Conservation (phyloP, 2,797 vertebrate species). For the Hephaestus fuliginosus region DNA sequence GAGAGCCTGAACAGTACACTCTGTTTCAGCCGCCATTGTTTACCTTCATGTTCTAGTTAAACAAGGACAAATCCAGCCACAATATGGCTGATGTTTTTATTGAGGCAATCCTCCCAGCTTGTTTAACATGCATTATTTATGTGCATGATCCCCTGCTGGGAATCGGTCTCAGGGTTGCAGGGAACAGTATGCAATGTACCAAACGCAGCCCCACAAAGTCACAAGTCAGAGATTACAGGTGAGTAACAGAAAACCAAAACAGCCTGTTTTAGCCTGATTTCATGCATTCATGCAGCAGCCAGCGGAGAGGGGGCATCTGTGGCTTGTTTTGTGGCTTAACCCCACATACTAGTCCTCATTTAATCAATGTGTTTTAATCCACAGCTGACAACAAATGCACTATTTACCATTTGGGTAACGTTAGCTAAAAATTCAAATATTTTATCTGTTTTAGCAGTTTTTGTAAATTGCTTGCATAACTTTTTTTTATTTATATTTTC, state of each 20-base stretch:
- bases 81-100: slow-evolving; percentile 50
- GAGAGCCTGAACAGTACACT: not conserved
- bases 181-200: slow-evolving; percentile 10
- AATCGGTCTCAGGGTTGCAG: slow-evolving; percentile 2
- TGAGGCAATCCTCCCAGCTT: slow-evolving; percentile 24
- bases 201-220: not conserved
- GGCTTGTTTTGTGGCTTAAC: not conserved
- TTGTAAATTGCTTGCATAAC: too few species aligned
- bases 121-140: slow-evolving; percentile 54
- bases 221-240: slow-evolving; percentile 22
- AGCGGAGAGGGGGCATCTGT: not conserved
- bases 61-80: slow-evolving; percentile 45
- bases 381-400: not conserved
- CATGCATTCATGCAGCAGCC: slow-evolving; percentile 40
- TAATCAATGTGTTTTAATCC: not conserved
- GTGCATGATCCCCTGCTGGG: slow-evolving; percentile 26
- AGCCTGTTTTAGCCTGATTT: slow-evolving; percentile 42
- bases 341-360: not conserved
- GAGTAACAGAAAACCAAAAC: slow-evolving; percentile 55
- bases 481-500: not conserved
- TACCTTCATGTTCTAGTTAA: slow-evolving; percentile 44
- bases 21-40: slow-evolving; percentile 25
- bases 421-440: not conserved
- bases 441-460: too few species aligned
- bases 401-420: not conserved